Conservation (phyloP, 92 coral and sea anemone species). For the Parazoanthus atlanticus region DNA sequence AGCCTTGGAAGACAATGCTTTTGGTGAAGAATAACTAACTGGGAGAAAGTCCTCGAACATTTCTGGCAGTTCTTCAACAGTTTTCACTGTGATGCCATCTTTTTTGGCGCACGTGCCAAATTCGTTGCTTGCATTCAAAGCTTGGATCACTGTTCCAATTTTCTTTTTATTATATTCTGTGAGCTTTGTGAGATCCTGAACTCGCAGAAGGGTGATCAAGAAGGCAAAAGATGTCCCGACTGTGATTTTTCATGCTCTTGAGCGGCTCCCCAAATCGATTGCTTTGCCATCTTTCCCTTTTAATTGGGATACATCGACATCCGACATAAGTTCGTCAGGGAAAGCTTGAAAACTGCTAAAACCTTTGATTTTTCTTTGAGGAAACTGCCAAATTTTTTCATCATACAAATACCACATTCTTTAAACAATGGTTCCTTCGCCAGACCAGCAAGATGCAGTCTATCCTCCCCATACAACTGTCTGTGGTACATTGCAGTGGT, state of each 20-base stretch:
- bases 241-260: background rate
- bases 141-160: background rate
- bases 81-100: background rate
- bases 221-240: slow-evolving; percentile 1
- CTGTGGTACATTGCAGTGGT: too few species aligned
- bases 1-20: too few species aligned
- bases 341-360: background rate
- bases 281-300: background rate
- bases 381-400: too few species aligned
- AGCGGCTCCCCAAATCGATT: background rate
- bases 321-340: background rate
- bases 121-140: background rate
- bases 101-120: slow-evolving; percentile 4
- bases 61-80: too few species aligned
- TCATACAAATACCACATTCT: too few species aligned
- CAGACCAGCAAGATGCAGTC: too few species aligned
- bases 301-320: background rate
- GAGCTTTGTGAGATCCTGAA: background rate
- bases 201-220: background rate
- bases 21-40: too few species aligned
- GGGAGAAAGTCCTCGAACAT: too few species aligned
- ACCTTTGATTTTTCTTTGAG: background rate
- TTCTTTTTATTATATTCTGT: background rate
- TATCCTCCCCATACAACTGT: too few species aligned
- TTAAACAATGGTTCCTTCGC: too few species aligned